Conservation (phyloP, 2,797 vertebrate genomes). For the Arctocebus calabarensis region DNA sequence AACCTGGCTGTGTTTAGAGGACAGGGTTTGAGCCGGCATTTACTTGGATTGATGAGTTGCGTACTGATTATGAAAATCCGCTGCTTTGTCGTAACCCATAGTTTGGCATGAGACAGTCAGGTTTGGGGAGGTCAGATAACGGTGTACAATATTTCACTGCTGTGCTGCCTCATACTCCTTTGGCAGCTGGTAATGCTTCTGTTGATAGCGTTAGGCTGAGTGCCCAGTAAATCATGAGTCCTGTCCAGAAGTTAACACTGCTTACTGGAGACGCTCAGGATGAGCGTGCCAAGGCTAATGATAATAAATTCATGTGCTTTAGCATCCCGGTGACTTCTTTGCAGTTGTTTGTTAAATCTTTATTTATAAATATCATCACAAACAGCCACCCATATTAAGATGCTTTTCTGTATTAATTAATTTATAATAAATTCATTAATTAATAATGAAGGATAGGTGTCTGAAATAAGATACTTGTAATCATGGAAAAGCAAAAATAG, state of each 20-base stretch:
- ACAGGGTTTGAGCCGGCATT: conserved; percentile 83
- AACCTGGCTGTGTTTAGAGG: conserved; percentile 85
- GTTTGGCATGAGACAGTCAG: conserved; percentile 86
- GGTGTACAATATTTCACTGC: neutral
- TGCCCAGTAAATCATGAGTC: conserved; percentile 89
- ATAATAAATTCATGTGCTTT: conserved; percentile 85
- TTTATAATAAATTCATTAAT: too few relatives aligned
- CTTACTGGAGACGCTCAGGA: conserved; percentile 86
- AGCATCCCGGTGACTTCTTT: conserved; percentile 50
- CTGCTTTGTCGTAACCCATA: conserved; percentile 80
- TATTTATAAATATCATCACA: conserved; percentile 70
- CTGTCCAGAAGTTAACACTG: conserved; percentile 90
- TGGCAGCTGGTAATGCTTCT: conserved; percentile 86
- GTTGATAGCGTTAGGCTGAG: conserved; percentile 88
- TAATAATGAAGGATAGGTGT: neutral
- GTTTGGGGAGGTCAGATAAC: conserved; percentile 83
- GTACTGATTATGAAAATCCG: conserved; percentile 75
- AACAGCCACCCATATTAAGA: neutral
- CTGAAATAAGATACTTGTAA: conserved; percentile 29
- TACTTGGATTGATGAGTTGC: conserved; percentile 84
- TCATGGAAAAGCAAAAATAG: neutral
- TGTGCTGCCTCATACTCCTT: conserved; percentile 77
- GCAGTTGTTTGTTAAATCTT: conserved; percentile 53
- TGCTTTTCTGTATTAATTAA: neutral
- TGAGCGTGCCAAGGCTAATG: conserved; percentile 82